Conservation (phyloP, 2,888 invertebrate species). For the Watsonalla cultraria region DNA sequence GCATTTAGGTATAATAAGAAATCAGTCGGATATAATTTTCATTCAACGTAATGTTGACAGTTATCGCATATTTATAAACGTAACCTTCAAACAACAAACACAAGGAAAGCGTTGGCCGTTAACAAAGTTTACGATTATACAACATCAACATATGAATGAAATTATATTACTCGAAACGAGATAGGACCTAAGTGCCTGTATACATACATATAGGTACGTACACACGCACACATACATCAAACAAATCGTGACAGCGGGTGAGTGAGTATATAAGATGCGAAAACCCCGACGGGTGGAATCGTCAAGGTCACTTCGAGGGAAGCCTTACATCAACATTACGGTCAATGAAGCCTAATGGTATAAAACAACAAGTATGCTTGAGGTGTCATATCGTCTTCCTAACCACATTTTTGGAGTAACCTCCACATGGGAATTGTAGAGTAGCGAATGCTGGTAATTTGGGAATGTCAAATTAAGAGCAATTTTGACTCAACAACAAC, state of each 20-base stretch:
- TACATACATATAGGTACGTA: constrained; percentile 8
- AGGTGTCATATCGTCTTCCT: no score
- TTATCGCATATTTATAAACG: not conserved
- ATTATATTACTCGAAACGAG: constrained; percentile 23
- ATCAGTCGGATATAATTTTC: not conserved
- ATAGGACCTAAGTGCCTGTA: constrained; percentile 21
- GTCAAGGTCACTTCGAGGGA: constrained; percentile 55
- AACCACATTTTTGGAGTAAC: no score
- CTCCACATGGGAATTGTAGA: no score
- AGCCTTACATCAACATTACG: constrained; percentile 37
- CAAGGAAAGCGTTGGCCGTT: not conserved
- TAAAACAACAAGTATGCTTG: constrained; percentile 3
- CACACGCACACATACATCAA: constrained; percentile 27
- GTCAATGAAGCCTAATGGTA: constrained; percentile 37
- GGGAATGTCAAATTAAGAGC: no score
- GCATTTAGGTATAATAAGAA: no score
- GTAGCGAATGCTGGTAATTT: no score
- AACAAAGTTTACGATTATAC: constrained; percentile 8
- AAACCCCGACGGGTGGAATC: constrained; percentile 49
- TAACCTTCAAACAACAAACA: not conserved
- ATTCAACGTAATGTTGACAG: not conserved
- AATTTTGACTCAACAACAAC: no score
- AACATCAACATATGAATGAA: constrained; percentile 29
- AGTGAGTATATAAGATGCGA: constrained; percentile 45
- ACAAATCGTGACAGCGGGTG: constrained; percentile 44